Evolutionary conservation across 2,888 invertebrate genomes (phyloP).

Genomic region (Nephrotoma appendiculata): DNA sequence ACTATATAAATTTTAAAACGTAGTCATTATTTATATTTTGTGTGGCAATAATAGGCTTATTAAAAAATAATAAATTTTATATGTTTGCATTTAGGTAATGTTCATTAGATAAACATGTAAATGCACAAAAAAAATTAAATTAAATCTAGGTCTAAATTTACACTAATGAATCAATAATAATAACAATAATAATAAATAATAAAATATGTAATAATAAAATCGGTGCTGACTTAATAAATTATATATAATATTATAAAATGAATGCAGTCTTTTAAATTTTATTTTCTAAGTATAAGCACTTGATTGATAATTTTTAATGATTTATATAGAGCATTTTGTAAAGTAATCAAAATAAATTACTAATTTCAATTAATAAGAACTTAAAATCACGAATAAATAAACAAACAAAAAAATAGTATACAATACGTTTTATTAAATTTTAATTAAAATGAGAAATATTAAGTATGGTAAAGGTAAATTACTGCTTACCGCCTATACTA

Average conservation of each 20-base stretch:
- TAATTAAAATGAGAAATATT: not conserved
- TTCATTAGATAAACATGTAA: not conserved
- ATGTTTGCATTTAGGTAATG: not conserved
- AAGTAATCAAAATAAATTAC: not conserved
- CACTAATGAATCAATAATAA: slow-evolving; percentile 3
- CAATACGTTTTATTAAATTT: not conserved
- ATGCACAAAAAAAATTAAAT: not conserved
- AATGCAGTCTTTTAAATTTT: slow-evolving; percentile 1
- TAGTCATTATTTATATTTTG: not conserved
- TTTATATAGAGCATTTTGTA: not conserved
- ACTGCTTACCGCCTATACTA: too few species aligned
- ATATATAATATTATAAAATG: slow-evolving; percentile 1
- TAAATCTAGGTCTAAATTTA: slow-evolving; percentile 5
- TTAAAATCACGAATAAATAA: not conserved
- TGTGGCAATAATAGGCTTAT: not conserved
- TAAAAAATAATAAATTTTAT: not conserved
- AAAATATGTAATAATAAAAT: slow-evolving; percentile 6
- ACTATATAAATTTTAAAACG: not conserved
- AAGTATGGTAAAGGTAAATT: not conserved
- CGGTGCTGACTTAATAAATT: not conserved
- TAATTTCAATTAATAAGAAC: not conserved
- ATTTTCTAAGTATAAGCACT: slow-evolving; percentile 3
- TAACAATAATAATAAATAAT: slow-evolving; percentile 9
- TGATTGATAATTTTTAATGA: not conserved
- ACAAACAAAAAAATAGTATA: not conserved